Base-by-base conservation (phyloP, 1,140 invertebrate genomes). In the Mya arenaria region DNA sequence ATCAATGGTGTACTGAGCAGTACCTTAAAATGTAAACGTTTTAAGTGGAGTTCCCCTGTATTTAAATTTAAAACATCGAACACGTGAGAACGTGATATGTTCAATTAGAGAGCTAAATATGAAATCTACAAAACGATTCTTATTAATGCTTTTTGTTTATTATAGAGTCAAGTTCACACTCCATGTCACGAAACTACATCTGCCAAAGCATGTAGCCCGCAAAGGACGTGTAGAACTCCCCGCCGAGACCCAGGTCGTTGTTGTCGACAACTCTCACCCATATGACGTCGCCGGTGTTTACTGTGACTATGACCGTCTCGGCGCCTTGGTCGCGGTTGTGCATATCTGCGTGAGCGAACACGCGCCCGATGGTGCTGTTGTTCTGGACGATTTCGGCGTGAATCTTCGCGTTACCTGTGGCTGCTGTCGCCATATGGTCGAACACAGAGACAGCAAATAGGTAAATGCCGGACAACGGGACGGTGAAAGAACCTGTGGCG, bases 381-480 rank as follows among this genome's bases (percentile, higher is more conserved):
- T 71, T 71, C 28, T 41, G 30, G 32, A 71, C 41, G 44, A 71
- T 71, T 30, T 71, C 68, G 2, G 37, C 68, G 23, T 71, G 68
- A 28, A 71, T 17, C 68, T 55, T 71, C 6, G 41, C 48, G 28
- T 52, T 37, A 28, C 44, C 44, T 34, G 30, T 41, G n/a, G 17
- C 10, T 30, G 23, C 41, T 1, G 25, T 1, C 19, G 68, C 3
- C 13, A 32, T 56, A 55, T 71, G 44, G 48, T 71, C 68, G n/a
- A n/a, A n/a, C n/a, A n/a, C n/a, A n/a, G n/a, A n/a, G n/a, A n/a
- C n/a, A n/a, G n/a, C n/a, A n/a, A 71, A 52, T 30, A 55, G 17
- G 30, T 71, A 71, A 34, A 71, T 71, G 41, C 68, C 68, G 1
- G 68, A 8, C 17, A 30, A 8, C 4, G 68, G 68, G 13, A 37